A percentile compares a stretch with the other conserved stretches of the same genome.
Evolutionary conservation across 2,113 vertebrate genomes (phyloP).

Genomic region (Forbesichthys papilliferus): DNA sequence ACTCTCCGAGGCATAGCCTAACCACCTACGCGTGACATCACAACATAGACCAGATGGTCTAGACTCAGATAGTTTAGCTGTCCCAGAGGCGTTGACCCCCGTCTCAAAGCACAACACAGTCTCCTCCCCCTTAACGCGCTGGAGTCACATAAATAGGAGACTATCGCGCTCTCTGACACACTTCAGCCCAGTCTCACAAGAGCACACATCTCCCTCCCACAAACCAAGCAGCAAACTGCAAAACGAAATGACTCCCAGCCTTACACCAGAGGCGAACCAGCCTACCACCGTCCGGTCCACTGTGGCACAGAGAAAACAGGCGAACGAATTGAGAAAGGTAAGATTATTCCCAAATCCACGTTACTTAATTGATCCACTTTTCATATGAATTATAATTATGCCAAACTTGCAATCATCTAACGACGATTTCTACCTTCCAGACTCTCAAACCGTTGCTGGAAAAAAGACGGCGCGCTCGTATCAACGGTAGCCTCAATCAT

Average conservation of each 20-base stretch:
- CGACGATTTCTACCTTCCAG: conserved; percentile 50
- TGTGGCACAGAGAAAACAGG: conserved; percentile 76
- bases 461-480: conserved; percentile 83
- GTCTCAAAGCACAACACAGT: conserved; percentile 35
- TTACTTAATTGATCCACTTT: neutral
- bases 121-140: conserved; percentile 58
- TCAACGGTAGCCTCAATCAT: conserved; percentile 85
- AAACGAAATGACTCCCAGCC: conserved; percentile 65
- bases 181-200: conserved; percentile 37
- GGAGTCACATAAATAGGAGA: conserved; percentile 66
- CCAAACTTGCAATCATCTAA: conserved; percentile 23
- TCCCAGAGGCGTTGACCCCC: conserved; percentile 45
- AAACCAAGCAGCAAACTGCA: conserved; percentile 34
- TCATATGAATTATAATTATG: neutral
- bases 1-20: conserved; percentile 53
- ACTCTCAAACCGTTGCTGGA: conserved; percentile 85
- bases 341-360: conserved; percentile 21
- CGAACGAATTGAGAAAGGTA: conserved; percentile 82
- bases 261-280: conserved; percentile 37
- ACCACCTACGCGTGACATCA: conserved; percentile 1
- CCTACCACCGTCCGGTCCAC: conserved; percentile 63
- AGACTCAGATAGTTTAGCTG: conserved; percentile 23
- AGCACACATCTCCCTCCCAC: conserved; percentile 1
- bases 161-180: conserved; percentile 19
- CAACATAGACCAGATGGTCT: conserved; percentile 66